Base-by-base conservation (phyloP, 2,888 invertebrate genomes). In the Macrosiphum euphorbiae region DNA sequence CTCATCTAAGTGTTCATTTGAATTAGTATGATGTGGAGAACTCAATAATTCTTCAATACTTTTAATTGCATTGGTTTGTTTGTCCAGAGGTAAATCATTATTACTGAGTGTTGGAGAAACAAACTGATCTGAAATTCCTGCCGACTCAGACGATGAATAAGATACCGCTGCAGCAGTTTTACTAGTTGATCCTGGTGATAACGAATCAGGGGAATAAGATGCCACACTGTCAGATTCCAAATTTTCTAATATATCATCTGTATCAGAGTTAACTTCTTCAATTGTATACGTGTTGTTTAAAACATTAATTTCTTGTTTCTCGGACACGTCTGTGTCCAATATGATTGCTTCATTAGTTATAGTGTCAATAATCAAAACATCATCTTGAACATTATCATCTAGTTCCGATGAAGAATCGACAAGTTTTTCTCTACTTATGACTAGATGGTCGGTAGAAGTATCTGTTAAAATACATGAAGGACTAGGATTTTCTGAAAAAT, bases 281-380 rank as follows among this genome's bases (percentile, higher is more conserved):
- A 94, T 94, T 41, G 94, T 94, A 47, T 94, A 94, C 20, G 94
- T 94, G 50, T 94, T 94, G 52, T 94, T 94, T 88, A 94, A 91
- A 10, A 91, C 55, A 78, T 94, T 85, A 35, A 85, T 47, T 41
- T 91, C 92, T 89, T 92, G 94, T 67, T 93, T 90, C 4, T 90
- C 96, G 95, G 94, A 94, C 8, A 91, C 91, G 47, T 86, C 92
- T 44, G 91, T 94, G 94, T 96, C 96, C 2, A 96, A 95, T 4
- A 96, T 95, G 44, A 96, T 96, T 85, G 96, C 96, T 95, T 96
- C 95, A 95, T 96, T 96, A 2, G 96, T 96, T 95, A 96, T 96
- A 1, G 96, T 96, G 95, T 96, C 96, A 58, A 96, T 96, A 67
- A 96, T 95, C 61, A 96, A 95, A 78, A 96, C 95, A 95, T 96